Base-by-base conservation (phyloP, 2,888 invertebrate species). In the Lamproptera curius region DNA sequence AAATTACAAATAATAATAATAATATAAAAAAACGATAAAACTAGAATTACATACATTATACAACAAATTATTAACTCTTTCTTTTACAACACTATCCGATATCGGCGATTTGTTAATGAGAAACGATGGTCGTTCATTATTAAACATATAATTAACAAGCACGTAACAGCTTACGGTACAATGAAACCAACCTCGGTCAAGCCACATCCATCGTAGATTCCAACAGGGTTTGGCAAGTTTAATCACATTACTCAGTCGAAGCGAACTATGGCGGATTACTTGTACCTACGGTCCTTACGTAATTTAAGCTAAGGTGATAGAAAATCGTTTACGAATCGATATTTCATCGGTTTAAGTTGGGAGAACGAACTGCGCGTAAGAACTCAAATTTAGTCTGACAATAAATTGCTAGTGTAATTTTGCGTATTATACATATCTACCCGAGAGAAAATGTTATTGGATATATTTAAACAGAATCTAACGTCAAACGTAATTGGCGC, bases 1-100 rank as follows among this genome's bases (percentile, higher is more conserved):
- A 77, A 87, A 83, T 84, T 87, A 86, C 81, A 78, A 84, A 85
- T 84, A 83, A 83, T 83, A 77, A 83, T 79, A 84, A 80, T 84
- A 77, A 84, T 78, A 81, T 84, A 79, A 81, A 78, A 81, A 85
- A 79, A 81, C 77, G 76, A 79, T 86, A 82, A 79, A 85, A 80
- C 84, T 86, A 86, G 74, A 78, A 77, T 84, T 86, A 86, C 81
- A 81, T 81, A 79, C 74, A 83, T 80, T 79, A 82, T 76, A 87
- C 83, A 86, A 86, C 84, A 81, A 83, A 83, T 83, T 81, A 82
- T 80, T 82, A 80, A 80, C 72, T 73, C 78, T 76, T 70, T 71
- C 76, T 76, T 77, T 73, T 76, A 80, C 80, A 77, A 76, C 78
- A 76, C 73, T 75, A 62, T 68, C 65, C 63, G 67, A 67, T 71